Evolutionary conservation across 2,888 invertebrate species (phyloP).

Genomic region (Lycocerus yunnanus): DNA sequence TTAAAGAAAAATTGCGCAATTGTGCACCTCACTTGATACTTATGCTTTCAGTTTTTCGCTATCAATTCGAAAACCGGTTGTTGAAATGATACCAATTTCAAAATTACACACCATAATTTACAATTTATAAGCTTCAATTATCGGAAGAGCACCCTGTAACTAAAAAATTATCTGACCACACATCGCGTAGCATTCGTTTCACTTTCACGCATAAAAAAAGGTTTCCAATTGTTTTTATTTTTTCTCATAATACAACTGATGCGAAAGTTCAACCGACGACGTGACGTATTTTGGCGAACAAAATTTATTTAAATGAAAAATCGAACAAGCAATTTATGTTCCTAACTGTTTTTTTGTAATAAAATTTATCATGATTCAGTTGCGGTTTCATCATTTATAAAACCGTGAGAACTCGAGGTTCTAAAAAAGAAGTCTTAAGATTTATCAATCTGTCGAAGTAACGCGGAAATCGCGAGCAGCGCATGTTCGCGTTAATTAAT

Average conservation of each 20-base stretch:
- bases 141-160: background rate
- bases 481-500: conserved; percentile 19
- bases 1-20: background rate
- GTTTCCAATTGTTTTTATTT: background rate
- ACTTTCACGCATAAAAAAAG: background rate
- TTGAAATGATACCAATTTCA: background rate
- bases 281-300: background rate
- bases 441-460: conserved; percentile 37
- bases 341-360: background rate
- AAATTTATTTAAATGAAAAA: background rate
- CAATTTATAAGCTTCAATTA: background rate
- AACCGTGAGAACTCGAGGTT: conserved; percentile 34
- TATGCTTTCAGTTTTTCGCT: no score
- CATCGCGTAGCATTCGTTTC: background rate
- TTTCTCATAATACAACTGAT: background rate
- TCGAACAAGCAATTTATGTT: background rate
- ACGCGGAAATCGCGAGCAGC: conserved; percentile 34
- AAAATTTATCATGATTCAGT: conserved; percentile 1
- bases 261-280: background rate
- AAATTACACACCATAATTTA: background rate
- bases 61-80: background rate
- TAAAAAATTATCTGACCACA: background rate
- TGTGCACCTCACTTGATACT: no score
- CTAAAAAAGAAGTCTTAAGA: conserved; percentile 34
- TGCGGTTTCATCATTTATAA: conserved; percentile 11